phyloP scores from a whole-genome alignment of 2,888 invertebrate species.

The Oxystoma pomonae region DNA sequence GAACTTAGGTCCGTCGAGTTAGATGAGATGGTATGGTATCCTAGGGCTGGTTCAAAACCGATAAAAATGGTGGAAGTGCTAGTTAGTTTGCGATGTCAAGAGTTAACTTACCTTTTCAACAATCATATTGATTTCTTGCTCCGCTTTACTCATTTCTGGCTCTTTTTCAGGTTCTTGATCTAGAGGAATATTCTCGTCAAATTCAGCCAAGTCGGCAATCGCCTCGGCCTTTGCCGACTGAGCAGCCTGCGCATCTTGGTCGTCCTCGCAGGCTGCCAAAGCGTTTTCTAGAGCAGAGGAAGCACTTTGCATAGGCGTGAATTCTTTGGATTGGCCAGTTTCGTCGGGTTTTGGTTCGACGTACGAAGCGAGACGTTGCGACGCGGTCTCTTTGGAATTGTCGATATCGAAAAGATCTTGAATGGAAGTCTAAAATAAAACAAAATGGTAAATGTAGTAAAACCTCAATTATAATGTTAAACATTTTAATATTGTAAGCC shows the following conservation, averaged over 20 bases:
- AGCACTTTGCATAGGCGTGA: conserved; percentile 27
- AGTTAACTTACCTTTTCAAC: conserved; percentile 68
- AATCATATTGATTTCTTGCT: conserved; percentile 66
- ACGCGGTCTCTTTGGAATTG: conserved; percentile 57
- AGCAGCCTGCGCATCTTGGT: conserved; percentile 89
- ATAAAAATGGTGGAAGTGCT: no score
- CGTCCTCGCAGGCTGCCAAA: conserved; percentile 90
- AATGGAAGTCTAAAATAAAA: conserved; percentile 79
- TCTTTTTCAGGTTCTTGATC: conserved; percentile 57
- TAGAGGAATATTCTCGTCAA: conserved; percentile 91
- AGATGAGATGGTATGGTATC: no score
- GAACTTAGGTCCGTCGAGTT: no score
- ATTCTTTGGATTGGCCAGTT: conserved; percentile 34
- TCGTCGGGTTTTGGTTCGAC: conserved; percentile 46
- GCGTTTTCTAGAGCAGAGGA: conserved; percentile 72
- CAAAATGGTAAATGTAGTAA: no score
- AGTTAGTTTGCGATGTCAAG: no score
- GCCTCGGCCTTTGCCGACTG: conserved; percentile 86
- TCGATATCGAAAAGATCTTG: conserved; percentile 86
- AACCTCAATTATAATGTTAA: no score
- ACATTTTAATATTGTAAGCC: no score
- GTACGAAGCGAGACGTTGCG: conserved; percentile 54
- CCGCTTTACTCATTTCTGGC: conserved; percentile 66
- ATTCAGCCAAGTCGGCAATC: conserved; percentile 86
- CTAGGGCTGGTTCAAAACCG: no score